Conservation (phyloP, 2,113 vertebrate genomes). For the Oenanthe oenanthe region DNA sequence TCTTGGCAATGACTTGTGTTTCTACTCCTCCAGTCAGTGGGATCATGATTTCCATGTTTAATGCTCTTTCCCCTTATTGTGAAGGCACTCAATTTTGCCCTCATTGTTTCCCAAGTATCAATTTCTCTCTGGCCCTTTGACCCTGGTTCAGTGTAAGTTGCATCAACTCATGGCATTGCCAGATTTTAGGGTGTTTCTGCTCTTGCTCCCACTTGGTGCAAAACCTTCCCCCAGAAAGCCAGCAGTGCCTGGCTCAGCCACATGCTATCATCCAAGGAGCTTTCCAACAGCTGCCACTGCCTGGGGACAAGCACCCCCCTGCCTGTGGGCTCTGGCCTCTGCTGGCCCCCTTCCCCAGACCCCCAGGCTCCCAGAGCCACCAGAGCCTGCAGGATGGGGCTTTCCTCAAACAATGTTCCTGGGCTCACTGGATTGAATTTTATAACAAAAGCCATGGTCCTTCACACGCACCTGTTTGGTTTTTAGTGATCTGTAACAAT, state of each 20-base stretch:
- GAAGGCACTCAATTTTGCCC: background rate
- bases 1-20: slow-evolving; percentile 38
- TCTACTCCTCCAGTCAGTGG: slow-evolving; percentile 17
- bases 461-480: background rate
- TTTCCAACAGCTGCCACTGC: background rate
- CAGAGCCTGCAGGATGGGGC: background rate
- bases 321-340: background rate
- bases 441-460: background rate
- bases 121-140: background rate
- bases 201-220: background rate
- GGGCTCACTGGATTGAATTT: background rate
- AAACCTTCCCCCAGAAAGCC: background rate
- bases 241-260: background rate
- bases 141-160: background rate
- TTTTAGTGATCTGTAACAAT: background rate
- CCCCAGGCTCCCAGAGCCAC: background rate
- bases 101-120: background rate
- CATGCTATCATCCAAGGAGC: background rate
- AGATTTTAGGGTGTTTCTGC: background rate
- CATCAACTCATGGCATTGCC: background rate
- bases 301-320: background rate
- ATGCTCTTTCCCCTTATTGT: background rate
- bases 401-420: accelerated
- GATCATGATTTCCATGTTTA: slow-evolving; percentile 19
- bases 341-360: background rate